A percentile compares a stretch with the other conserved stretches of the same genome.
Evolutionary conservation across 2,797 vertebrate genomes (phyloP).

Genomic region (Petrocephalus schoutedeni): DNA sequence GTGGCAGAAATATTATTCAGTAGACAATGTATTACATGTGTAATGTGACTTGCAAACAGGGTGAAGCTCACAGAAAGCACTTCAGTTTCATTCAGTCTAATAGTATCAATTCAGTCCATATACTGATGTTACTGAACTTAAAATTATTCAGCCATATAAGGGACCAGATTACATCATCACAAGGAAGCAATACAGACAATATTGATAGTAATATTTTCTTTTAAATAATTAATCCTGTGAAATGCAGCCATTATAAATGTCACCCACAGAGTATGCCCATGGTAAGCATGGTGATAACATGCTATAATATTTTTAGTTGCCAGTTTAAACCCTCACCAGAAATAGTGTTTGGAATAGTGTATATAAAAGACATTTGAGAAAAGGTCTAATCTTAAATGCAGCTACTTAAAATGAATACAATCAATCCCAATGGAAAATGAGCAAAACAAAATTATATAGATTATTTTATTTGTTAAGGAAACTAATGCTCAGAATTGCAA

Average conservation of each 20-base stretch:
- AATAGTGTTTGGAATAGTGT: not conserved
- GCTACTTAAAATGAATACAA: not conserved
- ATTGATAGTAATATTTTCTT: not conserved
- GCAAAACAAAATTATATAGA: not conserved
- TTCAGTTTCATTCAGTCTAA: not conserved
- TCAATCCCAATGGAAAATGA: not conserved
- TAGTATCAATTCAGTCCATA: not conserved
- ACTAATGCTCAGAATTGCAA: not conserved
- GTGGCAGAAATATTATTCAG: not conserved
- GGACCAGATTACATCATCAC: not conserved
- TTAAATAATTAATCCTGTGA: not conserved
- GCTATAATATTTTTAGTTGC: not conserved
- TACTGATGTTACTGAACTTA: not conserved
- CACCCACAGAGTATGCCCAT: not conserved
- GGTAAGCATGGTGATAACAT: not conserved
- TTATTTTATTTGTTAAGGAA: not conserved
- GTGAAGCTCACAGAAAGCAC: not conserved
- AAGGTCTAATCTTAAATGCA: not conserved
- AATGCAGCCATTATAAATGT: not conserved
- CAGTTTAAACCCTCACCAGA: not conserved
- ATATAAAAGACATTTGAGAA: not conserved
- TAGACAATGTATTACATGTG: not conserved
- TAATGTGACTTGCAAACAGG: not conserved
- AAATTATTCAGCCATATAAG: not conserved
- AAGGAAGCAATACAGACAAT: not conserved